Conservation (phyloP, 2,888 invertebrate genomes). For the Tenthredo amoena region DNA sequence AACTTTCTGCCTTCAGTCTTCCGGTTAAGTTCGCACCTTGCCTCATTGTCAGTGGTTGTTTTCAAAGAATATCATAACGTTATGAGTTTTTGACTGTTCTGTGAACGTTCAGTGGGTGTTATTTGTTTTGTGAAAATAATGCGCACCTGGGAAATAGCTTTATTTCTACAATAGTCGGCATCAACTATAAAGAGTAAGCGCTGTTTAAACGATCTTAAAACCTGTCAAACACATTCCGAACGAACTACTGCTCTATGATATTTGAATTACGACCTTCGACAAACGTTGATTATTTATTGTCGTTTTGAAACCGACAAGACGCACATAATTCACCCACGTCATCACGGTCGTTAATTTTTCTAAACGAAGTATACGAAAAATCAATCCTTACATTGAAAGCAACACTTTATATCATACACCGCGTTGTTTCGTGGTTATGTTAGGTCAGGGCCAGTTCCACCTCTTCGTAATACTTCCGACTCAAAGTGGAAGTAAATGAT, state of each 20-base stretch:
- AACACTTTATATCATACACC: neutral
- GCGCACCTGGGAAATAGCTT: neutral
- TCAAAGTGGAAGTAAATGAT: neutral
- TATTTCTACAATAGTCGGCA: neutral
- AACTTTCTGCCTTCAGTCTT: conserved; percentile 28
- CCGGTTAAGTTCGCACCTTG: conserved; percentile 44
- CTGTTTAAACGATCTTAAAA: neutral
- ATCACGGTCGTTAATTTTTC: neutral
- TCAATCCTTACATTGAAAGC: neutral
- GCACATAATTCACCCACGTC: neutral
- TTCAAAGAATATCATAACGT: conserved; percentile 23
- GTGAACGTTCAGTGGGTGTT: neutral
- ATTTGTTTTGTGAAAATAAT: neutral
- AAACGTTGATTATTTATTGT: neutral
- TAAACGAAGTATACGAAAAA: neutral
- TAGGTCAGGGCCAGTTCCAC: conserved; percentile 44
- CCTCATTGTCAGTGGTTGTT: conserved; percentile 41
- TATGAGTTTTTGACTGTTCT: neutral
- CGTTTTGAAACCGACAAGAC: neutral
- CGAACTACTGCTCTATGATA: neutral
- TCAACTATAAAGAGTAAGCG: neutral
- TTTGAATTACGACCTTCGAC: conserved; percentile 4
- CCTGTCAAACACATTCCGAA: conserved; percentile 6
- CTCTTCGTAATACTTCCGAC: neutral
- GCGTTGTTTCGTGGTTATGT: conserved; percentile 46